Evolutionary conservation across 35 echinoderm and acorn worm species (phyloP).

Genomic region (Acanthaster planci): DNA sequence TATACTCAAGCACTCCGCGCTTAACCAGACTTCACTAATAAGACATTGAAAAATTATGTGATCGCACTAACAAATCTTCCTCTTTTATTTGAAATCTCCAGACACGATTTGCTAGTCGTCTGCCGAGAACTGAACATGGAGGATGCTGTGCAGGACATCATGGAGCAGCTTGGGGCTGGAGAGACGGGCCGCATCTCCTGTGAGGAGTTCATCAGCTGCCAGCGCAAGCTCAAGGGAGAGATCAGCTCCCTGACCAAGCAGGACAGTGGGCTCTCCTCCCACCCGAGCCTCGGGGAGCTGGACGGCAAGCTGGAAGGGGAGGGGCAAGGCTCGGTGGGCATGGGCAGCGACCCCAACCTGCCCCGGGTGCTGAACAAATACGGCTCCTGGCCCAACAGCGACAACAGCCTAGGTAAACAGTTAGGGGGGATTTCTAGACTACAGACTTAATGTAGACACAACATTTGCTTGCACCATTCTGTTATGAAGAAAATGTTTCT

Average conservation of each 20-base stretch:
- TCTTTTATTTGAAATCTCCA: constrained; percentile 3
- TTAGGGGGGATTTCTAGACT: neutral
- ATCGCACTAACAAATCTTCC: neutral
- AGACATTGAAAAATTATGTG: no score
- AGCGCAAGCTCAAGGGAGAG: constrained; percentile 51
- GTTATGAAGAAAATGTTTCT: no score
- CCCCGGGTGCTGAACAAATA: constrained; percentile 37
- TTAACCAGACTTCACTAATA: no score
- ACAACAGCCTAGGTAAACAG: constrained; percentile 59
- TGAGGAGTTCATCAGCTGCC: constrained; percentile 61
- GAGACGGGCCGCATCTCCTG: constrained; percentile 63
- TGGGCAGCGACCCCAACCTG: constrained; percentile 55
- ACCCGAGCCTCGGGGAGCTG: constrained; percentile 26
- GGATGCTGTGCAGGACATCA: constrained; percentile 58
- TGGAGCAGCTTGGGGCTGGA: constrained; percentile 68
- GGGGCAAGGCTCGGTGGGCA: constrained; percentile 48
- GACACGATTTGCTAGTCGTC: constrained; percentile 68
- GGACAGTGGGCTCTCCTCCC: neutral
- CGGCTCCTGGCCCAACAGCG: constrained; percentile 73
- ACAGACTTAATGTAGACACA: no score
- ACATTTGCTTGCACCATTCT: no score
- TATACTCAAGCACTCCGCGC: no score
- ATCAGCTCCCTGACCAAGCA: constrained; percentile 41
- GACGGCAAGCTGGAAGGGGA: constrained; percentile 20
- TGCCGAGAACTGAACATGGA: constrained; percentile 79